Conservation (phyloP, 2,888 invertebrate genomes). For the Adelognathus sp. region DNA sequence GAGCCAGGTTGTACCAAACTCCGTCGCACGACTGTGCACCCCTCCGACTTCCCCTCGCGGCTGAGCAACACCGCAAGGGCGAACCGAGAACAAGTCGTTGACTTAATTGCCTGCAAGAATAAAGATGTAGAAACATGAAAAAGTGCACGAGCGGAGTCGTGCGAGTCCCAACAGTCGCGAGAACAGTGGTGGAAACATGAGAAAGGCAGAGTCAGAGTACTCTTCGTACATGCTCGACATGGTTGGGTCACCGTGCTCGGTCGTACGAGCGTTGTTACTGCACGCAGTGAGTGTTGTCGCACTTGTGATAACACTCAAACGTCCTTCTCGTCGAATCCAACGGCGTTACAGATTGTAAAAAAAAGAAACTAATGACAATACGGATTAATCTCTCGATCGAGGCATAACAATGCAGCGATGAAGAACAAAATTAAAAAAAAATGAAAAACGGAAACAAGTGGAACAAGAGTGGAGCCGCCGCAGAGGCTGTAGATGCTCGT, state of each 20-base stretch:
- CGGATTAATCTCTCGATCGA: neutral
- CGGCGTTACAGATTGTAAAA: conserved; percentile 15
- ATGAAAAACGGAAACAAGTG: neutral
- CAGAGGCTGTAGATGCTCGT: conserved; percentile 5
- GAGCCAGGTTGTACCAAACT: neutral
- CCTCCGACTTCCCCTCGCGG: neutral
- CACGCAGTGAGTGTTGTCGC: neutral
- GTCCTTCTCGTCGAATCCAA: neutral
- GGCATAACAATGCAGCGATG: conserved; percentile 5
- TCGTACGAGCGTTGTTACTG: neutral
- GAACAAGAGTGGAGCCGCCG: neutral
- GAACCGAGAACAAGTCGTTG: conserved; percentile 43
- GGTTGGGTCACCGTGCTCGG: conserved; percentile 2
- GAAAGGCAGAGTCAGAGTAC: conserved; percentile 21
- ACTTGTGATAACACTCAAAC: conserved; percentile 10
- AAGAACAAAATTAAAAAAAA: neutral
- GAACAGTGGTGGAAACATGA: conserved; percentile 21
- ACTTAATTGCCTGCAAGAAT: conserved; percentile 42
- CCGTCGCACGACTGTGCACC: neutral
- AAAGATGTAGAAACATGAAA: conserved; percentile 33
- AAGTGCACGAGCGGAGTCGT: conserved; percentile 9
- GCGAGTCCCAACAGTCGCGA: conserved; percentile 17
- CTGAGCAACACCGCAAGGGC: conserved; percentile 8
- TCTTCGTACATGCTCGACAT: conserved; percentile 15
- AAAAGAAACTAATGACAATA: neutral